Evolutionary conservation across 2,113 vertebrate species (phyloP).

Genomic region (Sardina pilchardus): DNA sequence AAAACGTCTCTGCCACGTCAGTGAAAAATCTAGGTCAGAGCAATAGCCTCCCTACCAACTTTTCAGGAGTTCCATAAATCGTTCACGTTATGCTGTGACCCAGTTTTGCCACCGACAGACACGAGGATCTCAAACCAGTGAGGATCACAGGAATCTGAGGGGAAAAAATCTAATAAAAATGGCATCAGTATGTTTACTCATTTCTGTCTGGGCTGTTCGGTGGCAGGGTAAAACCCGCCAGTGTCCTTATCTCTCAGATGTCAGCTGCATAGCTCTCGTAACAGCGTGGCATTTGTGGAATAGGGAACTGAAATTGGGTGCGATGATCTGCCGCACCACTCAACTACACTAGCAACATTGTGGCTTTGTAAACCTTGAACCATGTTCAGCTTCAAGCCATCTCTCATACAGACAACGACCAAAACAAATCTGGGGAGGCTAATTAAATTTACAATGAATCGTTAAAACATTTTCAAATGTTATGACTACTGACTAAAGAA

Average conservation of each 20-base stretch:
- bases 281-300: constrained; percentile 6
- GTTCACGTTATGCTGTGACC: constrained; percentile 16
- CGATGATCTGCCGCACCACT: no score
- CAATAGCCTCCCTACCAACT: not conserved
- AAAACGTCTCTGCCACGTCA: constrained; percentile 22
- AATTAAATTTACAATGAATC: not conserved
- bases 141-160: constrained; percentile 4
- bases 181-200: not conserved
- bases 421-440: not conserved
- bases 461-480: not conserved
- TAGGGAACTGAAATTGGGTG: constrained; percentile 13
- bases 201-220: not conserved
- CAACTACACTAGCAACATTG: no score
- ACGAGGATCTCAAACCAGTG: not conserved
- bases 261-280: constrained; percentile 30
- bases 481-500: not conserved
- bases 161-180: not conserved
- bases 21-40: constrained; percentile 19
- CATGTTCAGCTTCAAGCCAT: not conserved
- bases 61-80: not conserved
- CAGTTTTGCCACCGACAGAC: not conserved
- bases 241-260: constrained; percentile 48
- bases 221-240: not conserved
- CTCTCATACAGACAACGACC: not conserved
- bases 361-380: not conserved